Evolutionary conservation across 37 sponge, comb jelly and placozoan species (phyloP).

Genomic region (Mnemiopsis leidyi): DNA sequence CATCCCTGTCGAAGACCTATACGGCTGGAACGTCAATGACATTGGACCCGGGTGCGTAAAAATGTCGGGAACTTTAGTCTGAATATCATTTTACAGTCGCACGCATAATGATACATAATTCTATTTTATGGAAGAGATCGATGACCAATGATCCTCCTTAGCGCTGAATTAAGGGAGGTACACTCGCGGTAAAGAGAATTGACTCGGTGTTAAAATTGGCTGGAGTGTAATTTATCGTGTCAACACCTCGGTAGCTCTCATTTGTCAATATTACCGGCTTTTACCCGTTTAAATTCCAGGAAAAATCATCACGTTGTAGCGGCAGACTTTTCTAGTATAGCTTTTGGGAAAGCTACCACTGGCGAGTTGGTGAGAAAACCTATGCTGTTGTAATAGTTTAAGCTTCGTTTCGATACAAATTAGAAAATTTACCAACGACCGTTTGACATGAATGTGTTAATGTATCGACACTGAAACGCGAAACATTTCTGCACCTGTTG

Average conservation of each 20-base stretch:
- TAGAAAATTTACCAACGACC: not conserved
- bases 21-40: conserved; percentile 46
- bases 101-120: too few relatives aligned
- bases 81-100: too few relatives aligned
- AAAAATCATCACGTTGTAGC: conserved; percentile 5
- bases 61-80: too few relatives aligned
- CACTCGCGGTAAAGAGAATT: not conserved
- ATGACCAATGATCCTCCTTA: too few relatives aligned
- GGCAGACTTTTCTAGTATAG: conserved; percentile 36
- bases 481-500: not conserved
- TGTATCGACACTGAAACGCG: not conserved
- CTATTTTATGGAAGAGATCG: too few relatives aligned
- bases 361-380: conserved; percentile 63
- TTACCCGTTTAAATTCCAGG: not conserved
- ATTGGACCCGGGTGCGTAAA: conserved; percentile 13
- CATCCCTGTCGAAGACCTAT: conserved; percentile 47
- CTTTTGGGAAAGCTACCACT: conserved; percentile 29
- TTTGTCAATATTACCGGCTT: too few relatives aligned
- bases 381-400: too few relatives aligned
- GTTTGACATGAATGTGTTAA: not conserved
- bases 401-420: too few relatives aligned
- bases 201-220: not conserved
- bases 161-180: too few relatives aligned
- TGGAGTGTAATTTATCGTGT: not conserved
- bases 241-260: not conserved